Evolutionary conservation across 2,113 vertebrate genomes (phyloP).

Genomic region (Python bivittatus): DNA sequence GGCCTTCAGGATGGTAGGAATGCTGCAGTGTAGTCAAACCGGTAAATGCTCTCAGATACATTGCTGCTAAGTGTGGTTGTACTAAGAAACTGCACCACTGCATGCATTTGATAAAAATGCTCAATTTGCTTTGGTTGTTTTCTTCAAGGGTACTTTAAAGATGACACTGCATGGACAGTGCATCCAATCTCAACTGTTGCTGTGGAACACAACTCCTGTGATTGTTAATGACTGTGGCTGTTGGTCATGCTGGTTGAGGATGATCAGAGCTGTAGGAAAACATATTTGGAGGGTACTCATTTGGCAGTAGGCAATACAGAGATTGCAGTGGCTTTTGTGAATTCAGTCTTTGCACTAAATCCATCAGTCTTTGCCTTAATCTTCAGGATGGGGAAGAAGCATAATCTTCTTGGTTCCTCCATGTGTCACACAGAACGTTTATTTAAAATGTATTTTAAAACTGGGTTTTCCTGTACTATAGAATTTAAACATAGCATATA

Average conservation of each 20-base stretch:
- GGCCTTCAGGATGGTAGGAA: not conserved
- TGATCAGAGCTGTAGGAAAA: not conserved
- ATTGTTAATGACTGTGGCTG: not conserved
- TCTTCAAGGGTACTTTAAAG: not conserved
- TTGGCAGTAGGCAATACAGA: not conserved
- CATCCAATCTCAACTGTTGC: not conserved
- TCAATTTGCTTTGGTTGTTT: not conserved
- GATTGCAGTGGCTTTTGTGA: not conserved
- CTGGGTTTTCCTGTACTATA: not conserved
- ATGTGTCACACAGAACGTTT: not conserved
- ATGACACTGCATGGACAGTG: not conserved
- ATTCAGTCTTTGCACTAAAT: not conserved
- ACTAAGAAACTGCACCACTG: not conserved
- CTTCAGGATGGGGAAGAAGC: not conserved
- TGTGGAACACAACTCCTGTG: not conserved
- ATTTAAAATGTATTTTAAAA: not conserved
- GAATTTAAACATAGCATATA: not conserved
- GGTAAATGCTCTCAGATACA: not conserved
- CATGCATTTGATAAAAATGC: not conserved
- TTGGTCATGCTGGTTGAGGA: not conserved
- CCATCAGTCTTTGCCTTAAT: not conserved
- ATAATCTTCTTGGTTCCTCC: not conserved
- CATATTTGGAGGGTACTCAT: not conserved
- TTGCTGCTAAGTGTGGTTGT: not conserved
- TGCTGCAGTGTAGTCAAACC: conserved; percentile 2